phyloP scores from a whole-genome alignment of 2,113 vertebrate genomes.

The Callionymus lyra region DNA sequence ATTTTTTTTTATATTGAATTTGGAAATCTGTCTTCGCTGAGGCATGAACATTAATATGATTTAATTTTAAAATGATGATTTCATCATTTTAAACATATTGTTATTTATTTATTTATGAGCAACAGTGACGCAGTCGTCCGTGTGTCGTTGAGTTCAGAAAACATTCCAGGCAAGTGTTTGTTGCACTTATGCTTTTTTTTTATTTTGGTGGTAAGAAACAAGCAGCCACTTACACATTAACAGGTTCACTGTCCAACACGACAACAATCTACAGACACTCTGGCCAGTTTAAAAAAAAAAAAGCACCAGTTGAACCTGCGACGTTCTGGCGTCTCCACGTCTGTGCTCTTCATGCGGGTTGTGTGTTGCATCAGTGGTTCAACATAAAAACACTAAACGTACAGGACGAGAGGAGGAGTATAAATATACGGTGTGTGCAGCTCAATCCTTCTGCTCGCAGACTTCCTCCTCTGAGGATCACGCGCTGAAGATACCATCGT shows the following conservation, averaged over 20 bases:
- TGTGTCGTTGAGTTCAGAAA: not conserved
- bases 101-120: not conserved
- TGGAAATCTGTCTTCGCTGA: too few relatives aligned
- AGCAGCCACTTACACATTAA: constrained; percentile 63
- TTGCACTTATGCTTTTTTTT: constrained; percentile 42
- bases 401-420: constrained; percentile 22
- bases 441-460: constrained; percentile 47
- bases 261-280: constrained; percentile 60
- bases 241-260: constrained; percentile 63
- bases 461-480: too few relatives aligned
- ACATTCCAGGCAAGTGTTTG: not conserved
- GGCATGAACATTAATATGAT: too few relatives aligned
- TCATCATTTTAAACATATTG: not conserved
- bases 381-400: constrained; percentile 53
- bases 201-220: constrained; percentile 64
- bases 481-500: too few relatives aligned
- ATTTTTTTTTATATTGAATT: too few relatives aligned
- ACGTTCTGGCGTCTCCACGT: constrained; percentile 18
- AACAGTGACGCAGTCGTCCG: not conserved
- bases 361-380: constrained; percentile 40
- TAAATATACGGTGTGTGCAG: constrained; percentile 45
- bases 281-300: constrained; percentile 52
- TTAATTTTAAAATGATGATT: too few relatives aligned
- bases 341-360: constrained; percentile 51
- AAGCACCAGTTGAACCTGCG: constrained; percentile 54